These are phyloP conservation scores for Rapana venosa DNA, from an alignment of 2,888 invertebrate genomes.

Conservation along the genomic window DNA sequence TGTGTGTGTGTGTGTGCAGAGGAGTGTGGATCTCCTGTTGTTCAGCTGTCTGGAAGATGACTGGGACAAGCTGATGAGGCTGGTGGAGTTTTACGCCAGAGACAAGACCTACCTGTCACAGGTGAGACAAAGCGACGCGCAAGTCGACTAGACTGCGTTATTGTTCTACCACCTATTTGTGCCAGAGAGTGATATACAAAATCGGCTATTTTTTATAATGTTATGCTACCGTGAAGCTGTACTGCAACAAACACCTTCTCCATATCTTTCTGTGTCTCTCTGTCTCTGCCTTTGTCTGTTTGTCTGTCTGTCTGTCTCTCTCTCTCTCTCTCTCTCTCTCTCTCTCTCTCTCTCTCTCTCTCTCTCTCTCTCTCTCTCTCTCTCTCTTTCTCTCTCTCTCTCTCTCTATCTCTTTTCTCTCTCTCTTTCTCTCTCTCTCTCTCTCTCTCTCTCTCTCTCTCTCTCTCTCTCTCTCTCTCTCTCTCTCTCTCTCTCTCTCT, in stretches of 20 bases:
- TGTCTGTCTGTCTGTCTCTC: not conserved
- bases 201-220: no score
- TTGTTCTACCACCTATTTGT: not conserved
- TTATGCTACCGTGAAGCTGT: no score
- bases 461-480: not conserved
- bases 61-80: slow-evolving; percentile 58
- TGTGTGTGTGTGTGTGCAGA: slow-evolving; percentile 32
- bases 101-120: slow-evolving; percentile 55
- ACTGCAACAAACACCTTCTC: not conserved
- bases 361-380: no score
- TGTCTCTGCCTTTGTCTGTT: not conserved
- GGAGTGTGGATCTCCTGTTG: slow-evolving; percentile 55
- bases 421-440: no score
- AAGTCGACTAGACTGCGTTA: no score
- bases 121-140: not conserved
- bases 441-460: no score
- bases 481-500: no score
- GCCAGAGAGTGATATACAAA: no score
- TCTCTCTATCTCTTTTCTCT: no score
- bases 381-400: no score
- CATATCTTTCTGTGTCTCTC: not conserved
- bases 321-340: no score
- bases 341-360: no score
- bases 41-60: slow-evolving; percentile 63
- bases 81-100: slow-evolving; percentile 63